Percentiles rank a stretch among this genome's conserved stretches.
These are phyloP conservation scores for Xiphophorus hellerii DNA, from an alignment of 2,113 vertebrate species.

Conservation along the genomic window DNA sequence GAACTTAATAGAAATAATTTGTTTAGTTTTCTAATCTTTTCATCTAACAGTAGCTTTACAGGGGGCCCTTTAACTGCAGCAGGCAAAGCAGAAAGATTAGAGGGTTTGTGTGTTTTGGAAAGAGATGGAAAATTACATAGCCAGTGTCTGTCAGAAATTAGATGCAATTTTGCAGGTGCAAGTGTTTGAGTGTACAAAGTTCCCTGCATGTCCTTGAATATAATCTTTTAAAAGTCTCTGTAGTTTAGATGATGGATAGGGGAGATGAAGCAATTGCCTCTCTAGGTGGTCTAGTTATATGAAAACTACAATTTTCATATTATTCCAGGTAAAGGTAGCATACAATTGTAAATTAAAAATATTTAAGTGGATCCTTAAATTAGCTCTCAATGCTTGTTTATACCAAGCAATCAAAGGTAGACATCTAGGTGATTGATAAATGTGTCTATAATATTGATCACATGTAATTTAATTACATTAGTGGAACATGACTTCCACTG, in stretches of 20 bases:
- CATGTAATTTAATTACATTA: constrained; percentile 72
- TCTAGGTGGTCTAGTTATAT: constrained; percentile 56
- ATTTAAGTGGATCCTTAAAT: constrained; percentile 37
- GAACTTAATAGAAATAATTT: constrained; percentile 32
- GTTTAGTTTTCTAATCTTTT: constrained; percentile 43
- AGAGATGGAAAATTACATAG: not conserved
- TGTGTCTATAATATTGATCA: constrained; percentile 64
- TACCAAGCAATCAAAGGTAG: constrained; percentile 30
- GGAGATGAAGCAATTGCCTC: constrained; percentile 49
- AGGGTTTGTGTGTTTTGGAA: not conserved
- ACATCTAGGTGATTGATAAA: constrained; percentile 44
- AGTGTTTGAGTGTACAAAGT: constrained; percentile 12
- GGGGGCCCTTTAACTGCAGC: not conserved
- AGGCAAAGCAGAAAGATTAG: constrained; percentile 14
- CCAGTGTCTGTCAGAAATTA: not conserved
- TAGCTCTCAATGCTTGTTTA: constrained; percentile 4
- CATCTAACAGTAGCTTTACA: constrained; percentile 44
- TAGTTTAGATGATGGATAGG: constrained; percentile 40
- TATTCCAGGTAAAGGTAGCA: constrained; percentile 29
- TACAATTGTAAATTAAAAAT: constrained; percentile 43
- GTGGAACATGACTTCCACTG: constrained; percentile 54
- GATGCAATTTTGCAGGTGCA: constrained; percentile 18
- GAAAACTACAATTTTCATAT: constrained; percentile 42
- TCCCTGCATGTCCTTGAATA: constrained; percentile 45
- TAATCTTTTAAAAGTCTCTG: constrained; percentile 26